A percentile compares a stretch with the other conserved stretches of the same genome.
phyloP scores from a whole-genome alignment of 2,113 vertebrate genomes.

The Sprattus sprattus region DNA sequence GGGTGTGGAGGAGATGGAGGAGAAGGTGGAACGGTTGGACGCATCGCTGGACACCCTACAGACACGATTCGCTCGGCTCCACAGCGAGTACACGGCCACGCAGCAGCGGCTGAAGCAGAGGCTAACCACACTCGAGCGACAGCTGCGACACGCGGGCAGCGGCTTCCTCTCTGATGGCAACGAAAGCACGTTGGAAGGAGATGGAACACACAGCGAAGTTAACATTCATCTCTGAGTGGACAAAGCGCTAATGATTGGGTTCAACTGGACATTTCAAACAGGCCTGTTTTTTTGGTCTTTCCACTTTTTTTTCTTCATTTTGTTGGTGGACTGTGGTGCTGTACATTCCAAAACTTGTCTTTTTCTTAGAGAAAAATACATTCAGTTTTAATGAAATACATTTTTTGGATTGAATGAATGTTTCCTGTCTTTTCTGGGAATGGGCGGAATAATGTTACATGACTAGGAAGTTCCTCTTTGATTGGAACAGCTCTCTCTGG shows the following conservation, averaged over 20 bases:
- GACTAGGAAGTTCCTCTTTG: not conserved
- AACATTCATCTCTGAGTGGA: conserved; percentile 64
- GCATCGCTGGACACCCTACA: conserved; percentile 80
- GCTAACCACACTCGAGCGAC: conserved; percentile 77
- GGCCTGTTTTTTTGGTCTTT: not conserved
- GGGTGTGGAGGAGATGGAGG: conserved; percentile 72
- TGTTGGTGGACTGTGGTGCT: not conserved
- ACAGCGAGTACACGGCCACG: conserved; percentile 80
- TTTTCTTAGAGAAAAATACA: no score
- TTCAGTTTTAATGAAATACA: no score
- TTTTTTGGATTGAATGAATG: no score
- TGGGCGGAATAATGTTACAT: not conserved
- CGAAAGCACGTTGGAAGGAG: conserved; percentile 67
- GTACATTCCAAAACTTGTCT: not conserved
- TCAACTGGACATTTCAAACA: not conserved
- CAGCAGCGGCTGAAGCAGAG: conserved; percentile 88
- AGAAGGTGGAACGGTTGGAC: conserved; percentile 85
- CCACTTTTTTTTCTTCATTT: not conserved
- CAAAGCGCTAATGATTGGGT: not conserved
- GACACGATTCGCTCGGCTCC: conserved; percentile 78
- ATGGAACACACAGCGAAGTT: conserved; percentile 63
- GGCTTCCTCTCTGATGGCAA: conserved; percentile 78
- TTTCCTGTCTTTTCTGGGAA: not conserved
- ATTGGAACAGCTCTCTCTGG: not conserved
- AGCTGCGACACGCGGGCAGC: conserved; percentile 68